Conservation (phyloP, 2,888 invertebrate species). For the Morpho helenor region DNA sequence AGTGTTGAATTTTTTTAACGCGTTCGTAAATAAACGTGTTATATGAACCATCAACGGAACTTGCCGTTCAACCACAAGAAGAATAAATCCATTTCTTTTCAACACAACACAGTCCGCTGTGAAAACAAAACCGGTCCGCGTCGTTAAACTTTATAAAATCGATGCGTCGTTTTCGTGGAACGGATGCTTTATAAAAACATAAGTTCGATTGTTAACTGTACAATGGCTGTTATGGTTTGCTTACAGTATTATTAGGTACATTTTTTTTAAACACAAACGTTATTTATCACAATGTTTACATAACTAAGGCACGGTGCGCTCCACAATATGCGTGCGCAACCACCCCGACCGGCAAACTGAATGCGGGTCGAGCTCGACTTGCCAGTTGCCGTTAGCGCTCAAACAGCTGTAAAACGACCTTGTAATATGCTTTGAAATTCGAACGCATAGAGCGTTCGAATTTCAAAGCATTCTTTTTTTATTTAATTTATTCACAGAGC, state of each 20-base stretch:
- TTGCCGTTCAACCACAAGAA: slow-evolving; percentile 10
- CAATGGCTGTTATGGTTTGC: background rate
- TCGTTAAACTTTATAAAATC: slow-evolving; percentile 10
- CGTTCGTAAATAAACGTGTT: background rate
- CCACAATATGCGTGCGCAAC: slow-evolving; percentile 37
- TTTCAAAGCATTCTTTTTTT: background rate
- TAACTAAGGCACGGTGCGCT: slow-evolving; percentile 6
- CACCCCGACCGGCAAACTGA: slow-evolving; percentile 27
- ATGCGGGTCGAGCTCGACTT: slow-evolving; percentile 19
- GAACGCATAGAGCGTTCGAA: too few relatives aligned
- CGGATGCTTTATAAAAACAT: slow-evolving; percentile 12
- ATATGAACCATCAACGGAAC: slow-evolving; percentile 6
- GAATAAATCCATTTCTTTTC: slow-evolving; percentile 12
- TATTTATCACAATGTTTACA: slow-evolving; percentile 22
- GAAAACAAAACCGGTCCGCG: background rate
- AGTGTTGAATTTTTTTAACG: background rate
- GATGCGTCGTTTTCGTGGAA: slow-evolving; percentile 8
- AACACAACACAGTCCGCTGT: slow-evolving; percentile 8
- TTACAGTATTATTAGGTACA: background rate
- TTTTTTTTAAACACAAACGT: slow-evolving; percentile 4
- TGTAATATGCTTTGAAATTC: too few relatives aligned
- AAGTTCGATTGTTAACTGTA: background rate
- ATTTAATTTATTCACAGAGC: too few relatives aligned
- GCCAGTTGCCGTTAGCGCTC: slow-evolving; percentile 22
- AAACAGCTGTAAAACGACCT: slow-evolving; percentile 12